Evolutionary conservation across 2,888 invertebrate species (phyloP).

Genomic region (Spodoptera picta): DNA sequence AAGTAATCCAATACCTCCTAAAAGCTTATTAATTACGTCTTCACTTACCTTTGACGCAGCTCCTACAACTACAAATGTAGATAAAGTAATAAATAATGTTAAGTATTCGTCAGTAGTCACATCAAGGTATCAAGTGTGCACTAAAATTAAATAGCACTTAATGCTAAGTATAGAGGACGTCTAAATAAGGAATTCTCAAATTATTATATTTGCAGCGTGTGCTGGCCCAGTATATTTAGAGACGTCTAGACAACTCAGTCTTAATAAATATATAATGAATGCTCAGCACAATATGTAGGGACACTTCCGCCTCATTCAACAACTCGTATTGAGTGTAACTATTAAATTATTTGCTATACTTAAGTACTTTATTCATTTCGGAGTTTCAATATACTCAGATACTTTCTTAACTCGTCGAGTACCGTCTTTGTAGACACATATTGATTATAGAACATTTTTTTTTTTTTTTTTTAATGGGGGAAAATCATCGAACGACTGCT

Average conservation of each 20-base stretch:
- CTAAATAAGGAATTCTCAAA: constrained; percentile 61
- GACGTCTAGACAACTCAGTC: constrained; percentile 57
- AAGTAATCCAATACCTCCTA: too few relatives aligned
- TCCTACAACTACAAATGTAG: too few relatives aligned
- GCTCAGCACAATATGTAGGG: constrained; percentile 13
- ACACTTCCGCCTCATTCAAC: constrained; percentile 9
- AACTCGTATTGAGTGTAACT: not conserved
- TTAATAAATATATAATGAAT: constrained; percentile 58
- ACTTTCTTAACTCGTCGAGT: too few relatives aligned
- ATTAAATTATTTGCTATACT: too few relatives aligned
- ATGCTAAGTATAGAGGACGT: constrained; percentile 59
- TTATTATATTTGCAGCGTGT: constrained; percentile 51
- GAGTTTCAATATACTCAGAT: too few relatives aligned
- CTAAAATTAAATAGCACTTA: constrained; percentile 59
- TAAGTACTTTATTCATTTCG: too few relatives aligned
- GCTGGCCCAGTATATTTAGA: constrained; percentile 48
- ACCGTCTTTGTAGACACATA: too few relatives aligned
- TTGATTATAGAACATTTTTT: too few relatives aligned
- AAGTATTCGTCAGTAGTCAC: constrained; percentile 34
- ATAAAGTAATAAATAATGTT: constrained; percentile 25
- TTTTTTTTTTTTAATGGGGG: too few relatives aligned
- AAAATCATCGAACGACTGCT: too few relatives aligned
- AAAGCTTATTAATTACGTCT: too few relatives aligned
- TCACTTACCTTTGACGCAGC: too few relatives aligned
- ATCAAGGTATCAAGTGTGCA: constrained; percentile 48